Conservation (phyloP, 2,797 vertebrate genomes). For the Simalia tracyae region DNA sequence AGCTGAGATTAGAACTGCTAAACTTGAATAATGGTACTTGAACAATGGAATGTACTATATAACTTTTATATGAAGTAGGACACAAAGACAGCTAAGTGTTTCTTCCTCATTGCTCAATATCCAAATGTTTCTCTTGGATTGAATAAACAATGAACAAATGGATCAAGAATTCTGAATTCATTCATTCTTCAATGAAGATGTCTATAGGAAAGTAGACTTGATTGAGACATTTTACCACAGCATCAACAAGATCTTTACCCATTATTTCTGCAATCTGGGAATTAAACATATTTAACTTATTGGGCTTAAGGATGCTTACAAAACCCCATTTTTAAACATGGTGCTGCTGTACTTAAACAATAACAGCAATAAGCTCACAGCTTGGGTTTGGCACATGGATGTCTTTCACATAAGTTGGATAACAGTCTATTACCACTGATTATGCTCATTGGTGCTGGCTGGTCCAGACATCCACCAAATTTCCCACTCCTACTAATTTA, state of each 20-base stretch:
- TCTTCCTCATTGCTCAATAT: fast-evolving
- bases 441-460: neutral
- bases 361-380: neutral
- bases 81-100: neutral
- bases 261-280: neutral
- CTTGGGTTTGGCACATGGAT: neutral
- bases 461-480: neutral
- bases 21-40: neutral
- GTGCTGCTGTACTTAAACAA: neutral
- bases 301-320: neutral
- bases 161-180: neutral
- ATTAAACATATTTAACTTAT: neutral
- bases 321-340: neutral
- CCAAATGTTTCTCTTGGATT: neutral
- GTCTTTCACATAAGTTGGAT: neutral
- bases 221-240: neutral
- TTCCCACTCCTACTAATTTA: neutral
- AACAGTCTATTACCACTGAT: neutral
- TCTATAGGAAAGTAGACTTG: neutral
- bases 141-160: neutral
- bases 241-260: neutral
- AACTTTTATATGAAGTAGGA: neutral
- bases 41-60: neutral
- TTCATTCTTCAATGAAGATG: neutral
- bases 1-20: neutral